These are phyloP conservation scores for Montifringilla adamsi DNA, from an alignment of 2,113 vertebrate species.

Conservation along the genomic window DNA sequence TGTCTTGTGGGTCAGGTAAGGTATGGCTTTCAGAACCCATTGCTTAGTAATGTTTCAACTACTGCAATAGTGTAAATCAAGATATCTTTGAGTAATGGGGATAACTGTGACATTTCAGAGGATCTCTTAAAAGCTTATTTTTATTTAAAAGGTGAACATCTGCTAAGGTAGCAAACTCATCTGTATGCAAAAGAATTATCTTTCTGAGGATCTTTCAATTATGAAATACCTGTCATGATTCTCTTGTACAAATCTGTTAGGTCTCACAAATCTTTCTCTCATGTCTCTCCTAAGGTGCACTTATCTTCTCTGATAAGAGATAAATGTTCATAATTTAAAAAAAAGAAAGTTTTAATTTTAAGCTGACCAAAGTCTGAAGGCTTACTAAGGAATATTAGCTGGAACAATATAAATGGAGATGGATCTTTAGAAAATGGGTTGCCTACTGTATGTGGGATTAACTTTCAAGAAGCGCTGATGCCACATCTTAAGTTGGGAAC, in stretches of 20 bases:
- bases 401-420: slow-evolving; percentile 22
- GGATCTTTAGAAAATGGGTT: slow-evolving; percentile 26
- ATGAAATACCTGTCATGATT: slow-evolving; percentile 56
- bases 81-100: slow-evolving; percentile 57
- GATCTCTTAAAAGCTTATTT: slow-evolving; percentile 61
- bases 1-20: slow-evolving; percentile 45
- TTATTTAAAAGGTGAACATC: slow-evolving; percentile 64
- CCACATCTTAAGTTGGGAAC: slow-evolving; percentile 5
- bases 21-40: slow-evolving; percentile 30
- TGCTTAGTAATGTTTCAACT: slow-evolving; percentile 49
- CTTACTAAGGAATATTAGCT: slow-evolving; percentile 43
- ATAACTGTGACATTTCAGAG: slow-evolving; percentile 59
- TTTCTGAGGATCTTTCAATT: slow-evolving; percentile 50
- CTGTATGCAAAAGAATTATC: slow-evolving; percentile 48
- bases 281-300: slow-evolving; percentile 36
- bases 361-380: slow-evolving; percentile 14
- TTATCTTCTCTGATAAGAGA: slow-evolving; percentile 58
- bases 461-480: slow-evolving; percentile 16
- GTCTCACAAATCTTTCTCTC: slow-evolving; percentile 56
- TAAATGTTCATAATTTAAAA: slow-evolving; percentile 40
- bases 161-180: slow-evolving; percentile 50
- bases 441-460: neutral
- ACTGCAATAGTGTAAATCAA: slow-evolving; percentile 61
- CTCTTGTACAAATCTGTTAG: slow-evolving; percentile 46
- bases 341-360: slow-evolving; percentile 23